A percentile compares a stretch with the other conserved stretches of the same genome.
These are phyloP conservation scores for Drosophila miranda DNA, from an alignment of 1,140 invertebrate species.

Conservation along the genomic window DNA sequence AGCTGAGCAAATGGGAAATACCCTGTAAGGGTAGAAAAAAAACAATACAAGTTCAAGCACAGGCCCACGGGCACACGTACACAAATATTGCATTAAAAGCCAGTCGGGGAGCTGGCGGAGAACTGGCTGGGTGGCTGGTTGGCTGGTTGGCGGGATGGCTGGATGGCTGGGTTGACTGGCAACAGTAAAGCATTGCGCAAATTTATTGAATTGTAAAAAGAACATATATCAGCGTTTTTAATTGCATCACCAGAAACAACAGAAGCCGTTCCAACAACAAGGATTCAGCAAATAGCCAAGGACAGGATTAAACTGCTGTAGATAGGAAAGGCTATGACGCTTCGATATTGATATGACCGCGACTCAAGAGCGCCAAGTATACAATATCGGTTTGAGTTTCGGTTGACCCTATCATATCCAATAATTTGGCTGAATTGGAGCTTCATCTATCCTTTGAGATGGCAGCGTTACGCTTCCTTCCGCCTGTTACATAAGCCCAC, in stretches of 20 bases:
- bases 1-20: neutral
- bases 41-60: slow-evolving; percentile 17
- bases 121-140: neutral
- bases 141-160: too few relatives aligned
- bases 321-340: neutral
- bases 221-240: slow-evolving; percentile 80
- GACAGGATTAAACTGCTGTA: slow-evolving; percentile 49
- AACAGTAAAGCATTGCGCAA: slow-evolving; percentile 70
- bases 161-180: slow-evolving; percentile 19
- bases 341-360: too few relatives aligned
- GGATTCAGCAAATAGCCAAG: slow-evolving; percentile 62
- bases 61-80: slow-evolving; percentile 16
- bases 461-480: neutral
- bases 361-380: too few relatives aligned
- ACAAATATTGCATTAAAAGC: slow-evolving; percentile 65
- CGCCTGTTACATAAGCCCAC: neutral
- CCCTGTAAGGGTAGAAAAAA: slow-evolving; percentile 10
- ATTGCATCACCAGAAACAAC: slow-evolving; percentile 61
- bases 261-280: slow-evolving; percentile 5
- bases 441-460: too few relatives aligned
- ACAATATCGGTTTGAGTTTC: too few relatives aligned
- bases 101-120: slow-evolving; percentile 12
- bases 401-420: too few relatives aligned
- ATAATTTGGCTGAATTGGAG: too few relatives aligned
- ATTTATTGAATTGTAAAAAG: slow-evolving; percentile 81